phyloP scores from a whole-genome alignment of 2,888 invertebrate genomes.

The Sarcophaga caerulescens region DNA sequence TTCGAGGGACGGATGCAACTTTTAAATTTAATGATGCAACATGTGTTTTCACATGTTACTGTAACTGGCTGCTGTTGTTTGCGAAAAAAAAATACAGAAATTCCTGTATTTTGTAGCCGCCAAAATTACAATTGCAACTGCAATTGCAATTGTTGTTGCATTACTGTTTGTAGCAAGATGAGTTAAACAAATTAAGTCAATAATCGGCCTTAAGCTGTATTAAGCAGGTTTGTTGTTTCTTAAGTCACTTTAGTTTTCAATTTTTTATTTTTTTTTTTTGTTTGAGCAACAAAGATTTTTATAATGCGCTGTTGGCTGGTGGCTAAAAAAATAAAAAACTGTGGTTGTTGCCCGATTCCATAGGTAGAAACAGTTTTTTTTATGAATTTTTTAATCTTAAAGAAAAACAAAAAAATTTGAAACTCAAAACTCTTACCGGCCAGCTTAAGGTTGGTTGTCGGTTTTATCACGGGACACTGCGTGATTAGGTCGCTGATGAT shows the following conservation, averaged over 20 bases:
- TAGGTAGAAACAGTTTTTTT: too few species aligned
- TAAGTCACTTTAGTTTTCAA: neutral
- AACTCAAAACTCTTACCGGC: too few species aligned
- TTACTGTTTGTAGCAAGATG: neutral
- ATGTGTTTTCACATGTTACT: conserved; percentile 64
- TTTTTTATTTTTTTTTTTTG: neutral
- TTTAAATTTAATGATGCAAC: conserved; percentile 64
- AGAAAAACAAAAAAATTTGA: too few species aligned
- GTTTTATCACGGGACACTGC: too few species aligned
- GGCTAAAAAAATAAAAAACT: neutral
- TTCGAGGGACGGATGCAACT: conserved; percentile 50
- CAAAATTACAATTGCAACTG: conserved; percentile 54
- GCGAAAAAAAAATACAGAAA: neutral
- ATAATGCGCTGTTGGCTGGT: too few species aligned
- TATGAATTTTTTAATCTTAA: too few species aligned
- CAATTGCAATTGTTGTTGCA: conserved; percentile 19
- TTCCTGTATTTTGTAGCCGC: conserved; percentile 34
- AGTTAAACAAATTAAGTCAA: conserved; percentile 64
- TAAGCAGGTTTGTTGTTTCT: conserved; percentile 44
- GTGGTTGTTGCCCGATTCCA: neutral
- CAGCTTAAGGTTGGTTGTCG: too few species aligned
- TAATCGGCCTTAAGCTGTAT: conserved; percentile 64
- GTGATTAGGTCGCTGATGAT: too few species aligned
- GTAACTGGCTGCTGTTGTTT: conserved; percentile 27
- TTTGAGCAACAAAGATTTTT: neutral